Evolutionary conservation across 2,888 invertebrate species (phyloP), one percentile per base, ranked within the genome.

Genomic region (Pachycephus smyrnensis): DNA sequence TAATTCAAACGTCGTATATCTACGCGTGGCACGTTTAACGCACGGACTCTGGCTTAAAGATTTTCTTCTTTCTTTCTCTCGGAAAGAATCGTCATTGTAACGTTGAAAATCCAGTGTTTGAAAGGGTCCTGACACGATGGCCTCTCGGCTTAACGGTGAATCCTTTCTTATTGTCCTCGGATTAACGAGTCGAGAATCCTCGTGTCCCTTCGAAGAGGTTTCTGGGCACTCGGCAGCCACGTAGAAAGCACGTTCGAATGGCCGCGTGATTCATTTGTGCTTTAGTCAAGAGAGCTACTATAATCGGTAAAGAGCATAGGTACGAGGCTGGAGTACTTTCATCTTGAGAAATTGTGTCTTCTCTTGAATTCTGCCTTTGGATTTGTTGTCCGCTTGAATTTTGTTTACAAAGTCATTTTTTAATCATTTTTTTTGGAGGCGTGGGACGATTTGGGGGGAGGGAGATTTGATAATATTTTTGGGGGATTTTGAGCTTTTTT

Each of bases 151-250:
- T 33, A 33, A 71, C 32, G 31, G 78, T 79, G 82, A 84, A 87
- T 87, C 84, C 55, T 55, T 23, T 55, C 83, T 86, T 84, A 89
- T 87, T 88, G 88, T 89, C 84, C 87, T 76, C 80, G 87, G 88
- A 88, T 89, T 89, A 89, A 87, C 86, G 84, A 84, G 84, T 84
- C 82, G 84, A 82, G 81, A 80, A 79, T 74, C 33, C 37, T 32
- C 73, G 55, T 23, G 55, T 76, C 71, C 69, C n/a, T 40, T 71
- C 36, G 33, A 36, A 68, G 68, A 75, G 55, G 30, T 75, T 55
- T 68, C 75, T 68, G 35, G 35, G 36, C 36, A 69, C 74, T 73
- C 71, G 37, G n/a, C n/a, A 36, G 37, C n/a, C 74, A 1, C 74
- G 74, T 35, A n/a, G 33, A 74, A 74, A 35, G 74, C 37, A 30